Base-by-base conservation (phyloP, 2,888 invertebrate genomes). In the Sympetrum striolatum region DNA sequence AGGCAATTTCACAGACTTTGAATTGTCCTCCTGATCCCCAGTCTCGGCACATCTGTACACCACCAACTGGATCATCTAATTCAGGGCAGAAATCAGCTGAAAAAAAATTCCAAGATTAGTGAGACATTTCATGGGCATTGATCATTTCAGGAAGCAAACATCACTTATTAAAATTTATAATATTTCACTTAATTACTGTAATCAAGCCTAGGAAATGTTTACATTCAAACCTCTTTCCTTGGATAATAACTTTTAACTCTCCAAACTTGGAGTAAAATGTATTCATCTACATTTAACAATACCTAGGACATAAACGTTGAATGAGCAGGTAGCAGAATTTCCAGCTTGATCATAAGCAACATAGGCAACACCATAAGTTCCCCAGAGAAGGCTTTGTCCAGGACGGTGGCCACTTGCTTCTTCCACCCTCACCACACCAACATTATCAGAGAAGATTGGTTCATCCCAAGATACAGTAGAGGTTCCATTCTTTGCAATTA, bases 11-110 rank as follows among this genome's bases (percentile, higher is more conserved):
- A 93, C 99, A 99, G 1, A 98, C 97, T 94, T 98, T 98, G 94
- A 98, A 98, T 93, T 98, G 98, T 80, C 98, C 98, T 90, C 98
- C 98, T 2, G 98, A 98, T 82, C 99, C 99, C 98, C 98, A 99
- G 93, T 98, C 98, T 92, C 98, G 98, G 93, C 99, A 99, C 10
- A 96, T 96, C 94, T 98, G 98, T 53, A 96, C 96, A 81, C 99
- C 99, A 90, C 98, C 98, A 37, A 98, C 95, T 0, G 99, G 99
- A 94, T 98, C 98, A 37, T 96, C 95, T 92, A 98, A 94, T 91
- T 97, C 96, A 39, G 98, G 98, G 93, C 99, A 99, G 94, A 98
- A 98, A 93, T 98, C 98, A 92, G 98, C 98, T 97, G 93, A 44
- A 95, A 94, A 91, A 91, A 81, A 91, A 90, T 64, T 53, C 10